Evolutionary conservation across 1,140 invertebrate genomes (phyloP).

Genomic region (Eueides isabella): DNA sequence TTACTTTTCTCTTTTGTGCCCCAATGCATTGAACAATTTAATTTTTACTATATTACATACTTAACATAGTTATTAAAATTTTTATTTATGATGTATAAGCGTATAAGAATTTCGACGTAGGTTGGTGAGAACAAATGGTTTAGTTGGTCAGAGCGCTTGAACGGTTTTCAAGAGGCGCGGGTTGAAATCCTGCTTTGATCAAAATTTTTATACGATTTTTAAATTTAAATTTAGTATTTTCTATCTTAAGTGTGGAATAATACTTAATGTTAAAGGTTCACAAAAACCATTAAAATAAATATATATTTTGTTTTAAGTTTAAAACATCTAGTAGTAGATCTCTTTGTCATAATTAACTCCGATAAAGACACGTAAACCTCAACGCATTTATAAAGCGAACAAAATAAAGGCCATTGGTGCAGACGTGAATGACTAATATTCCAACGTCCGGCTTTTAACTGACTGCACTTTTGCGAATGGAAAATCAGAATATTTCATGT

Average conservation of each 20-base stretch:
- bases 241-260: too few relatives aligned
- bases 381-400: neutral
- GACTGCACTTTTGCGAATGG: slow-evolving; percentile 36
- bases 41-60: neutral
- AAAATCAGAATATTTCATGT: slow-evolving; percentile 17
- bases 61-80: neutral
- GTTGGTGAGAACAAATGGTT: too few relatives aligned
- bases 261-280: too few relatives aligned
- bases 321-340: neutral
- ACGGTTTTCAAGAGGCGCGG: too few relatives aligned
- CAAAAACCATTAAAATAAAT: too few relatives aligned
- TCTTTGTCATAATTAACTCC: neutral
- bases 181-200: too few relatives aligned
- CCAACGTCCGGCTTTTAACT: slow-evolving; percentile 32
- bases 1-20: neutral
- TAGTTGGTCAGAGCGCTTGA: too few relatives aligned
- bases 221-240: too few relatives aligned
- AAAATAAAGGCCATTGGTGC: slow-evolving; percentile 13
- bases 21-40: neutral
- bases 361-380: slow-evolving; percentile 10
- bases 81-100: too few relatives aligned
- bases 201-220: too few relatives aligned
- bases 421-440: slow-evolving; percentile 20
- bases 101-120: too few relatives aligned
- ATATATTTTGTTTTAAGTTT: too few relatives aligned